Conservation (phyloP, 2,797 vertebrate genomes). For the Bovichtus variegatus region DNA sequence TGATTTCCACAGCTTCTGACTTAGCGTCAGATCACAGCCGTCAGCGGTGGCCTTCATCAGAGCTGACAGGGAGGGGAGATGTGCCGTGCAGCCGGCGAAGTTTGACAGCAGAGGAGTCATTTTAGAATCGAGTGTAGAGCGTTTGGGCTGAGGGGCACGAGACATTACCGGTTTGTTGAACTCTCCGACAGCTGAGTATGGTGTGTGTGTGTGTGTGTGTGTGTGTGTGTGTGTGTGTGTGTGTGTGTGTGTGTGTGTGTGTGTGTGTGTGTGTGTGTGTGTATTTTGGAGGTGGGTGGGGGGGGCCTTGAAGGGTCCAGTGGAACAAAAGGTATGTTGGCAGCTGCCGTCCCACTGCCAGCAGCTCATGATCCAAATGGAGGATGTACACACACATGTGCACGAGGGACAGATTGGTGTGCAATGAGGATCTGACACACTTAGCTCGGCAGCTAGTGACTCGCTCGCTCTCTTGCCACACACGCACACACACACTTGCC, state of each 20-base stretch:
- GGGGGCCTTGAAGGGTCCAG: constrained; percentile 49
- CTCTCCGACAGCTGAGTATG: constrained; percentile 82
- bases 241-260: constrained; percentile 29
- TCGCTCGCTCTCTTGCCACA: constrained; percentile 25
- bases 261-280: constrained; percentile 24
- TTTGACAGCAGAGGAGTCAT: constrained; percentile 43
- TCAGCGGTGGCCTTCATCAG: constrained; percentile 23
- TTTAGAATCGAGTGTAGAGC: constrained; percentile 39
- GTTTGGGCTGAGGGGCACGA: constrained; percentile 56
- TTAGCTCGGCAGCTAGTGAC: constrained; percentile 48
- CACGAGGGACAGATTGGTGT: constrained; percentile 39
- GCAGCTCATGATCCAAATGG: constrained; percentile 71
- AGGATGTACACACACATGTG: constrained; percentile 64
- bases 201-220: constrained; percentile 30
- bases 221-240: constrained; percentile 45
- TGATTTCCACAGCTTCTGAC: constrained; percentile 36
- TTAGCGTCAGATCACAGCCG: constrained; percentile 33
- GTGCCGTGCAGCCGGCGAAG: constrained; percentile 10
- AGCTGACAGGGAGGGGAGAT: constrained; percentile 25
- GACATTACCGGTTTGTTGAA: constrained; percentile 68
- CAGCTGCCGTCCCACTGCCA: constrained; percentile 80
- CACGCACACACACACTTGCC: constrained; percentile 1
- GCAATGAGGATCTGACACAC: constrained; percentile 66
- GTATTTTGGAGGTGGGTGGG: constrained; percentile 11
- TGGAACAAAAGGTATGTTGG: constrained; percentile 83